These are phyloP conservation scores for Heterohyrax brucei DNA, from an alignment of 2,797 vertebrate genomes.

Conservation along the genomic window DNA sequence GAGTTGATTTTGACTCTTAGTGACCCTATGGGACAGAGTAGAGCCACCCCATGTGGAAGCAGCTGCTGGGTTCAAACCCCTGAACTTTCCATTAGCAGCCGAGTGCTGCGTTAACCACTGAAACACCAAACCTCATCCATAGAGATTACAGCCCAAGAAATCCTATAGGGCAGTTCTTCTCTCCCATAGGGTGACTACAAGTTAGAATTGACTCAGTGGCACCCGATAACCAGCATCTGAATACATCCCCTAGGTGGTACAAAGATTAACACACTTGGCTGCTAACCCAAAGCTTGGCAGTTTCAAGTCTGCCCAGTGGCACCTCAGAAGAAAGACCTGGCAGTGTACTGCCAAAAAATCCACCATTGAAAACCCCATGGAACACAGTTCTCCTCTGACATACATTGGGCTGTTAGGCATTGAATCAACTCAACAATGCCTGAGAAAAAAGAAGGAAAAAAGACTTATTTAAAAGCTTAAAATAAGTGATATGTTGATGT, in stretches of 20 bases:
- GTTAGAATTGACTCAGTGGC: background rate
- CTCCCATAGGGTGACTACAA: background rate
- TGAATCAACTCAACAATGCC: background rate
- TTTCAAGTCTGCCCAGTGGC: background rate
- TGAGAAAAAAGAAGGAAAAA: background rate
- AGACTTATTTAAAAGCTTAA: slow-evolving; percentile 26
- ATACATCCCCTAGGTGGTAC: background rate
- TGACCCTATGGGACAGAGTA: too few species aligned
- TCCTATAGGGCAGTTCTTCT: background rate
- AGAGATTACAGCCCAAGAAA: background rate
- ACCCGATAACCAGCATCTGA: background rate
- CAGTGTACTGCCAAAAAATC: background rate
- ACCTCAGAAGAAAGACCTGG: background rate
- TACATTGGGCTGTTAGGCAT: background rate
- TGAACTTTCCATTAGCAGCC: too few species aligned
- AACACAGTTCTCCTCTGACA: background rate
- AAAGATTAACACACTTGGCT: background rate
- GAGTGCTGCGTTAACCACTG: too few species aligned
- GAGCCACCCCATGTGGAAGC: too few species aligned
- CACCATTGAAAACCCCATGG: background rate
- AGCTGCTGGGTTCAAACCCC: too few species aligned
- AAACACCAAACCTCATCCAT: background rate
- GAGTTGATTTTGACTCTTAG: too few species aligned
- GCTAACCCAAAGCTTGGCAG: background rate
- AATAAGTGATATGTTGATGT: background rate